Base-by-base conservation (phyloP, 1,140 invertebrate species). In the Meloidogyne exigua region DNA sequence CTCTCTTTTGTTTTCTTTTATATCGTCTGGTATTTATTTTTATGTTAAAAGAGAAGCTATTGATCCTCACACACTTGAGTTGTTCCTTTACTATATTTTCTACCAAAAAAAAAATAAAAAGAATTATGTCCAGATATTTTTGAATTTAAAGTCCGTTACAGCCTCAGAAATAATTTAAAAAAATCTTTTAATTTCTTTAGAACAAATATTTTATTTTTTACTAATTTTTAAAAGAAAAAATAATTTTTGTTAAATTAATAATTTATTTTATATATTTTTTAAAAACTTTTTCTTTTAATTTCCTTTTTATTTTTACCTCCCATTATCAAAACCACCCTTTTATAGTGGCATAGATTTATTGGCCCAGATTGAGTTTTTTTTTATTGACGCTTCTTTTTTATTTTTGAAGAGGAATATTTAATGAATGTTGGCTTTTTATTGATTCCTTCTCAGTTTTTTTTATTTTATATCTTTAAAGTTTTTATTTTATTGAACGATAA, bases 301-400 rank as follows among this genome's bases (percentile, higher is more conserved):
- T 32, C 28, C 7, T 32, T 7, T 32, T 32, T 32, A 32, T 32
- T 32, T 32, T 32, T 32, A 3, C 2, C 2, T 32, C 7, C 28
- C 7, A 3, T 32, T 32, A 32, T 32, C 7, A 3, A 3, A 32
- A 32, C n/a, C n/a, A 32, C 28, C 7, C 7, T 32, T 32, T 32
- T 28, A 25, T 32, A 13, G 18, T 28, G 44, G 42, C 36, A 44
- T 25, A 69, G 3, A 28, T 69, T 32, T 49, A 44, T 49, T 69
- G 36, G 21, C 68, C 23, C 68, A 44, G 23, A 71, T 71, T 71
- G 36, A n/a, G 44, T 32, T 32, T 71, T 25, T 57, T 39, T 39
- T 7, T 70, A 69, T 70, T 39, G 9, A 44, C 5, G 11, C 42
- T 44, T 42, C 9, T 42, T 10, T 49, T 9, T n/a, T 57, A n/a